Conservation (phyloP, 23 tunicate species). For the Oikopleura vanhoeffeni region DNA sequence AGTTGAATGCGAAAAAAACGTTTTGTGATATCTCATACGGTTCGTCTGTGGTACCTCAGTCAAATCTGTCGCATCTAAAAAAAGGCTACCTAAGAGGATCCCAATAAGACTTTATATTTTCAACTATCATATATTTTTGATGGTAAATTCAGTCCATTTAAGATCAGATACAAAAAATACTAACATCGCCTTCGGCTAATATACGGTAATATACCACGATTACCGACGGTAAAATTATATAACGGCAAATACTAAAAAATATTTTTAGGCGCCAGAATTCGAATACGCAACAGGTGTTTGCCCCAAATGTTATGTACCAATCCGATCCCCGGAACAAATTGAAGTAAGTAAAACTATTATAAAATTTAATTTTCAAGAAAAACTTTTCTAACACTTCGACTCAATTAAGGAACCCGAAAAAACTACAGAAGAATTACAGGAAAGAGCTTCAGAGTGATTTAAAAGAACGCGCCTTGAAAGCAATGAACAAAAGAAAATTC, state of each 20-base stretch:
- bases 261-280: slow-evolving; percentile 9
- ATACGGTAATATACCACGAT: no score
- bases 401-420: neutral
- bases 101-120: no score
- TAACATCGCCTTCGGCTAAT: no score
- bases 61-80: no score
- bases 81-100: no score
- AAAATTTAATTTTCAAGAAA: neutral
- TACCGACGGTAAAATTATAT: no score
- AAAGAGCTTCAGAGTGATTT: slow-evolving; percentile 7
- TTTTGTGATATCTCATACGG: no score
- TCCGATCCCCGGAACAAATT: neutral
- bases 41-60: no score
- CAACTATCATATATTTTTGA: no score
- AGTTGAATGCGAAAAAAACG: no score
- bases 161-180: neutral
- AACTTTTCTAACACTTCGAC: no score
- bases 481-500: slow-evolving; percentile 7
- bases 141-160: neutral
- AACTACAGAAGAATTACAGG: slow-evolving; percentile 5
- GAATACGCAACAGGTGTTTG: slow-evolving; percentile 13
- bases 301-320: neutral
- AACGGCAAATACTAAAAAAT: no score
- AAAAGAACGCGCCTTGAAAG: neutral
- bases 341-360: neutral